Percentiles rank a stretch among this genome's conserved stretches.
These are phyloP conservation scores for Drosophila anomalata DNA, from an alignment of 2,888 invertebrate species.

Conservation along the genomic window DNA sequence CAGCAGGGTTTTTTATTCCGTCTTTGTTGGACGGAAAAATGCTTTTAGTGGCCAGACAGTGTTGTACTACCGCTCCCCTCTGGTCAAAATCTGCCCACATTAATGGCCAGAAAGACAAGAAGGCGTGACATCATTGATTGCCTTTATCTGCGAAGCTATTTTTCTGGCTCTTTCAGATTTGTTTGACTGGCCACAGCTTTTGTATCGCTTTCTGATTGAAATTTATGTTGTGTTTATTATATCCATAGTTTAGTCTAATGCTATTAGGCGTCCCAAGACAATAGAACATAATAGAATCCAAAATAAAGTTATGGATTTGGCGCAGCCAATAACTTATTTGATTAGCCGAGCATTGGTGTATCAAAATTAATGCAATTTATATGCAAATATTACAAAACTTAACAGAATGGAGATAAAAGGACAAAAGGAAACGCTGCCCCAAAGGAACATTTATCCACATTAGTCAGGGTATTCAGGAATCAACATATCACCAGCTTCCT, in stretches of 20 bases:
- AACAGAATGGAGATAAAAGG: neutral
- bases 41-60: constrained; percentile 63
- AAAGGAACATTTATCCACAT: neutral
- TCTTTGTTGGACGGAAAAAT: constrained; percentile 54
- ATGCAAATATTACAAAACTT: too few species aligned
- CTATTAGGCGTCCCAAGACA: constrained; percentile 34
- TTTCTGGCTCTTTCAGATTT: neutral
- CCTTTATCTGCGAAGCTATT: constrained; percentile 37
- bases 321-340: constrained; percentile 5
- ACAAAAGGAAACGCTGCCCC: neutral
- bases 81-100: constrained; percentile 62
- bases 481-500: constrained; percentile 6
- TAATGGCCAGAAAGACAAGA: constrained; percentile 55
- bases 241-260: constrained; percentile 64
- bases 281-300: neutral
- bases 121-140: constrained; percentile 72
- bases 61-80: constrained; percentile 30
- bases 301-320: constrained; percentile 25
- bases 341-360: neutral
- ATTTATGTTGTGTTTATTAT: constrained; percentile 76
- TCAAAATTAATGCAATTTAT: too few species aligned
- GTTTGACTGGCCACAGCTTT: constrained; percentile 50
- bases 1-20: constrained; percentile 29
- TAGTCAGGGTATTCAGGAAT: constrained; percentile 28
- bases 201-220: constrained; percentile 68